Evolutionary conservation across 2,113 vertebrate species (phyloP), one percentile per base, ranked within the genome.

Genomic region (Podarcis muralis): DNA sequence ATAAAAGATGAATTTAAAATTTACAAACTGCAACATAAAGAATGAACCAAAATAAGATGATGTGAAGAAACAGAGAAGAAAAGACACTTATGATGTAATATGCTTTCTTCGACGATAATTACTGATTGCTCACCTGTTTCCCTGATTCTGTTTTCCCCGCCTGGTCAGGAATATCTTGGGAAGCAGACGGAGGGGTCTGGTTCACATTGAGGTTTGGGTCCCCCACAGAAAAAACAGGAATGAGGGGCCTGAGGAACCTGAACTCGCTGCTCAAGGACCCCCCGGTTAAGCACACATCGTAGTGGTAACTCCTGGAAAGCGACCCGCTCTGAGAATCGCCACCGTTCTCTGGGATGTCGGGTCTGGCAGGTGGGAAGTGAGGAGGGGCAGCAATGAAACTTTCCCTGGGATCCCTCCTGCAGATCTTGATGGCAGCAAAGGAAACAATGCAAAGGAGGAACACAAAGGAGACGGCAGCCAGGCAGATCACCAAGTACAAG

Each of bases 391-490:
- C 9, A 23, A 81, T 62, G 15, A 72, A 74, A 23, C 32, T 20
- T 13, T 7, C 75, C 3, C 35, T 43, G 53, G 27, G 35, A 16
- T 40, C 69, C 2, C 40, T 74, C 86, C 82, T 87, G 32, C 40
- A n/a, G 18, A 87, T 15, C 12, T 87, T 82, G 69, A 97, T 97
- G 32, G 96, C 97, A 79, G 96, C 96, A 79, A 98, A 92, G 53
- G 97, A 95, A 82, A 97, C 95, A 66, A 98, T 89, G 5, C 97
- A 98, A 81, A 98, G 93, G 4, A 98, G 95, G 68, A 98, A 98
- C 75, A 98, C 93, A 3, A 97, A 97, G 18, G 97, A 98, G 83
- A 98, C 97, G 9, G 96, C 95, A 18, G 97, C 94, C 43, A 98
- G 95, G 22, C 97, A 97, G 80, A 98, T 96, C 62, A 98, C 97